Evolutionary conservation across 2,113 vertebrate genomes (phyloP).

Genomic region (Pandion haliaetus): DNA sequence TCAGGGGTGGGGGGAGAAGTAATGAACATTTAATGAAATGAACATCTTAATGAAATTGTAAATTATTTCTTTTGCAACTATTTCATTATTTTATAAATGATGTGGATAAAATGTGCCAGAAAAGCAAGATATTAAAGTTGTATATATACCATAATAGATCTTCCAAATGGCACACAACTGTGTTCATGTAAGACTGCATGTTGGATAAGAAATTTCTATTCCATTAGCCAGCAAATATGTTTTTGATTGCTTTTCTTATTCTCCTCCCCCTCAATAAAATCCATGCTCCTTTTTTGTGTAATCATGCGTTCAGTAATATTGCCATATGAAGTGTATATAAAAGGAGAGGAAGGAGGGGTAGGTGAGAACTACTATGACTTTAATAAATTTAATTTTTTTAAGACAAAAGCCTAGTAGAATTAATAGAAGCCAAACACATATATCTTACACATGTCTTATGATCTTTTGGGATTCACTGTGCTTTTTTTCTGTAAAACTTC

Average conservation of each 20-base stretch:
- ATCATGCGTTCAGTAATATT: neutral
- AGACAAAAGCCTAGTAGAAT: neutral
- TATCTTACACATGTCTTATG: neutral
- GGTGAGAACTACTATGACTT: neutral
- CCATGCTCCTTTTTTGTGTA: neutral
- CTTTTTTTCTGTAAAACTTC: neutral
- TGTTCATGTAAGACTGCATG: neutral
- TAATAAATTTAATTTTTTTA: neutral
- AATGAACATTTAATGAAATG: neutral
- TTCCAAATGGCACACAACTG: neutral
- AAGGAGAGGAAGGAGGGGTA: neutral
- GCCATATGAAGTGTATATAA: neutral
- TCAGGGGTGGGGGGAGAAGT: neutral
- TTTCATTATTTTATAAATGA: neutral
- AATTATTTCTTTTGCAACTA: neutral
- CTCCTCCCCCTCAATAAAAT: accelerated
- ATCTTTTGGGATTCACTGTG: neutral
- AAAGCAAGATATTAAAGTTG: neutral
- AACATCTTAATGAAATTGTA: neutral
- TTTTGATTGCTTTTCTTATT: neutral
- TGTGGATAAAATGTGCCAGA: neutral
- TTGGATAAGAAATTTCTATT: neutral
- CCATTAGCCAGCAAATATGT: neutral
- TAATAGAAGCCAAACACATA: neutral
- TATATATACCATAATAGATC: neutral